Conservation (phyloP, 2,888 invertebrate genomes). For the Leuctra nigra region DNA sequence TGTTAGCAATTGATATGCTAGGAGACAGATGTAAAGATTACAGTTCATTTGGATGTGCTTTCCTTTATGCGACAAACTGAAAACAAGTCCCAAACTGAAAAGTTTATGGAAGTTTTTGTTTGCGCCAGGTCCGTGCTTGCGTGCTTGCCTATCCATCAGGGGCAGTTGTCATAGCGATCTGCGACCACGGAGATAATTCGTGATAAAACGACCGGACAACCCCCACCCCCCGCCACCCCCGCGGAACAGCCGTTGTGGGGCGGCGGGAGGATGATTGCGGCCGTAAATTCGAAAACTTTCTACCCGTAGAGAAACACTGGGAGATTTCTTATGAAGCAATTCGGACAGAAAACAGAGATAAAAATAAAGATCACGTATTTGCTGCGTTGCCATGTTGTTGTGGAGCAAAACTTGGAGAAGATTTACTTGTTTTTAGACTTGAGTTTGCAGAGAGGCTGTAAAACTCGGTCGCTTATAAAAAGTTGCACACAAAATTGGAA, state of each 20-base stretch:
- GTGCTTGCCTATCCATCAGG: slow-evolving; percentile 24
- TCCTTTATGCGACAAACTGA: too few species aligned
- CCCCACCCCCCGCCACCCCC: not conserved
- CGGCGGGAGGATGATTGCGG: slow-evolving; percentile 11
- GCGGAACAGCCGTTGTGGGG: not conserved
- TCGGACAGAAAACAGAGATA: not conserved
- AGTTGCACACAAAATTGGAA: too few species aligned
- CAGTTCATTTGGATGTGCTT: too few species aligned
- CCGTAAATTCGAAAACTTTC: slow-evolving; percentile 15
- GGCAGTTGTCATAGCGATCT: slow-evolving; percentile 20
- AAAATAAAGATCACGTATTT: slow-evolving; percentile 6
- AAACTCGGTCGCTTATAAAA: too few species aligned
- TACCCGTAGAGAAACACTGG: not conserved
- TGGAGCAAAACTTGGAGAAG: too few species aligned
- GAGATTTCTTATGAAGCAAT: not conserved
- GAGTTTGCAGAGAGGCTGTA: too few species aligned
- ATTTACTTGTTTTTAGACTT: too few species aligned
- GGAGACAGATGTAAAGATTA: too few species aligned
- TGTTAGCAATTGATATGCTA: too few species aligned
- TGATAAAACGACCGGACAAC: not conserved
- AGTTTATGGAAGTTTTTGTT: not conserved
- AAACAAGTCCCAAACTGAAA: too few species aligned
- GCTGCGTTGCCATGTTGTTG: not conserved
- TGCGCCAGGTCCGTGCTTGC: not conserved
- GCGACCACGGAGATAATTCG: slow-evolving; percentile 21